Conservation (phyloP, 1,140 invertebrate genomes). For the Oncopeltus fasciatus region DNA sequence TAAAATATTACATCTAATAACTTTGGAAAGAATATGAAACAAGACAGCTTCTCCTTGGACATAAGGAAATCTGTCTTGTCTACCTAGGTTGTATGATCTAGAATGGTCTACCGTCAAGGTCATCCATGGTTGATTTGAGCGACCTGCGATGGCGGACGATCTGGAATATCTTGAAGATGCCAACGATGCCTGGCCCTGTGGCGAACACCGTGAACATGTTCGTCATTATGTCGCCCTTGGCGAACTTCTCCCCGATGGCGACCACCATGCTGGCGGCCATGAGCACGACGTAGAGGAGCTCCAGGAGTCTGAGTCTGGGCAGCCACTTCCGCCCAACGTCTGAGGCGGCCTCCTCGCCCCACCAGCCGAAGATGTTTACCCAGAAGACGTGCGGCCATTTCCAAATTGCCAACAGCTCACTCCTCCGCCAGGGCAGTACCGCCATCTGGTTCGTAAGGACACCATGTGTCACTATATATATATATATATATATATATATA, state of each 20-base stretch:
- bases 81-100: too few species aligned
- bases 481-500: too few species aligned
- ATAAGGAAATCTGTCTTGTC: too few species aligned
- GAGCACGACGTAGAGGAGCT: neutral
- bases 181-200: neutral
- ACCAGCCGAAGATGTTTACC: neutral
- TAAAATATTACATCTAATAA: too few species aligned
- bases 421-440: neutral
- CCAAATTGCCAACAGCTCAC: neutral
- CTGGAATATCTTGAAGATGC: neutral
- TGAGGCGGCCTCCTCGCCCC: neutral
- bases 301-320: neutral
- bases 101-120: neutral
- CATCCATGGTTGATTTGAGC: neutral
- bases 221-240: neutral
- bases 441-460: neutral
- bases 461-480: too few species aligned
- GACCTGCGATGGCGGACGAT: neutral
- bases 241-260: neutral
- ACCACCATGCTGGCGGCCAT: neutral
- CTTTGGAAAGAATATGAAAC: too few species aligned
- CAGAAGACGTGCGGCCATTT: neutral
- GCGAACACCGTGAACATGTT: constrained; percentile 4
- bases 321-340: neutral
- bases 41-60: too few species aligned